Evolutionary conservation across 2,797 vertebrate genomes (phyloP).

Genomic region (Acestrorhynchus altus): DNA sequence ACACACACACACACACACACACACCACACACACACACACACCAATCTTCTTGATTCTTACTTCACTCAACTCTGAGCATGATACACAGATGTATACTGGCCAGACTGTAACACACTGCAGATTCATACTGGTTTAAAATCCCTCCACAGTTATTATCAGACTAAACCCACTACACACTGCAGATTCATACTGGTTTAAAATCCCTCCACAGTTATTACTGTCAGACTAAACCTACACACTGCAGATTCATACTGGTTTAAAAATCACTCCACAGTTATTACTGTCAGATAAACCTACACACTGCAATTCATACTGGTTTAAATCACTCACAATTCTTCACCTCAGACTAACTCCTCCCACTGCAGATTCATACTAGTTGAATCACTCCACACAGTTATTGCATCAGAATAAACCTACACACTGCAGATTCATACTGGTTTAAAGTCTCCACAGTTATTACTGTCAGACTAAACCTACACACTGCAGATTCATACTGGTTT

Average conservation of each 20-base stretch:
- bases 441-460: too few relatives aligned
- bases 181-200: neutral
- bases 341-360: neutral
- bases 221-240: neutral
- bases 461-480: too few relatives aligned
- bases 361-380: neutral
- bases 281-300: neutral
- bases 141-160: neutral
- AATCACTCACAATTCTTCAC: too few relatives aligned
- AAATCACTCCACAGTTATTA: neutral
- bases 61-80: too few relatives aligned
- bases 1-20: constrained; percentile 3
- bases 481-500: too few relatives aligned
- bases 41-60: too few relatives aligned
- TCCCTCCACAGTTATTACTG: neutral
- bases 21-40: constrained; percentile 23
- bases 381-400: neutral
- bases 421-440: neutral
- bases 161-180: too few relatives aligned
- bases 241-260: neutral
- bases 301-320: neutral
- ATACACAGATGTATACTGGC: neutral
- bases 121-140: neutral
- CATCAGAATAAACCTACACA: neutral
- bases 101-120: constrained; percentile 2